Conservation (phyloP, 2,888 invertebrate species). For the Acronicta aceris region DNA sequence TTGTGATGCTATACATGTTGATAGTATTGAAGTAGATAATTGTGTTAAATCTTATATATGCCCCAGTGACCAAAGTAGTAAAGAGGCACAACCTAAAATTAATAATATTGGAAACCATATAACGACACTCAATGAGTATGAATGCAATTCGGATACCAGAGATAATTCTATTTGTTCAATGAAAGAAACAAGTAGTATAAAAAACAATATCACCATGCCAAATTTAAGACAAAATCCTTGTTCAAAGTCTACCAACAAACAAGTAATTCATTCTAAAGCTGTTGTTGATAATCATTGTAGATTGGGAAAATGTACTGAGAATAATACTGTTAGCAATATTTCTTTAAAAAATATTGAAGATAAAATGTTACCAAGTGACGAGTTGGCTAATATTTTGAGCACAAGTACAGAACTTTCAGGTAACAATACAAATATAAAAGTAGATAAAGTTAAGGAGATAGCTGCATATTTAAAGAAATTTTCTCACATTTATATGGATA, state of each 20-base stretch:
- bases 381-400: constrained; percentile 36
- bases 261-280: constrained; percentile 10
- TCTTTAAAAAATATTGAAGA: constrained; percentile 25
- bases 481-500: constrained; percentile 45
- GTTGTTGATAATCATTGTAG: not conserved
- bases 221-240: constrained; percentile 2
- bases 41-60: not conserved
- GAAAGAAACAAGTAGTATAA: constrained; percentile 10
- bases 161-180: constrained; percentile 10
- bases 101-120: constrained; percentile 4
- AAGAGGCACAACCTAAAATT: constrained; percentile 1
- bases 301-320: constrained; percentile 15
- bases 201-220: constrained; percentile 9
- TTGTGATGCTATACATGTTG: not conserved
- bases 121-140: not conserved
- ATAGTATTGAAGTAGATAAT: constrained; percentile 4
- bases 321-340: constrained; percentile 27
- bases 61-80: constrained; percentile 1
- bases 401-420: constrained; percentile 31
- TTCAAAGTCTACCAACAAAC: constrained; percentile 5
- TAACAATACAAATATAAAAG: constrained; percentile 30
- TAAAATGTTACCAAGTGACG: constrained; percentile 21
- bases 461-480: constrained; percentile 60
- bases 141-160: not conserved
- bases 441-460: constrained; percentile 61